These are phyloP conservation scores for Caenorhabditis sp. DNA, from an alignment of 2,888 invertebrate genomes.

Conservation along the genomic window DNA sequence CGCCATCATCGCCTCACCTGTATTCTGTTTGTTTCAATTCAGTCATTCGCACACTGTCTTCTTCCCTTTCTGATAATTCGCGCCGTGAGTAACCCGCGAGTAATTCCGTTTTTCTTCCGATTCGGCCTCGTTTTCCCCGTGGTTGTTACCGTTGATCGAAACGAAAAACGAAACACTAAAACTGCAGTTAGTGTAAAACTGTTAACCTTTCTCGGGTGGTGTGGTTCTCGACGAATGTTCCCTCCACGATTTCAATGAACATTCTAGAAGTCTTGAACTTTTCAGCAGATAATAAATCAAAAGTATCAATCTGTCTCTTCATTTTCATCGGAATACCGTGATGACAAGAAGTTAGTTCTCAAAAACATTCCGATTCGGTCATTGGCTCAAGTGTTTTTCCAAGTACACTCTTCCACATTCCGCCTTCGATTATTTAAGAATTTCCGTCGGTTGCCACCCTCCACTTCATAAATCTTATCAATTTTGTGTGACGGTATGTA, in stretches of 20 bases:
- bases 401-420: conserved; percentile 9
- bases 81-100: too few relatives aligned
- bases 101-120: too few relatives aligned
- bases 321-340: conserved; percentile 3
- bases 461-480: conserved; percentile 21
- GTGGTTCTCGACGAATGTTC: too few relatives aligned
- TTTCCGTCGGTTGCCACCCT: background rate
- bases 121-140: too few relatives aligned
- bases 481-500: background rate
- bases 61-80: conserved; percentile 23
- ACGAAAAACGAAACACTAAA: too few relatives aligned
- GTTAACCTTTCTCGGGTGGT: conserved; percentile 16
- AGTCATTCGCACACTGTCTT: background rate
- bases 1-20: conserved; percentile 19
- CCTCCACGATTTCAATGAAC: too few relatives aligned
- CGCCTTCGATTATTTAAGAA: conserved; percentile 9
- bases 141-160: too few relatives aligned
- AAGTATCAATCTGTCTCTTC: too few relatives aligned
- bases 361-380: conserved; percentile 30
- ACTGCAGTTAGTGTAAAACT: conserved; percentile 18
- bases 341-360: conserved; percentile 2
- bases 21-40: conserved; percentile 29
- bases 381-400: conserved; percentile 40
- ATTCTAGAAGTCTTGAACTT: too few relatives aligned
- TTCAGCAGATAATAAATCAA: too few relatives aligned